phyloP scores from a whole-genome alignment of 2,888 invertebrate genomes.

The Ormyrus nitidulus region DNA sequence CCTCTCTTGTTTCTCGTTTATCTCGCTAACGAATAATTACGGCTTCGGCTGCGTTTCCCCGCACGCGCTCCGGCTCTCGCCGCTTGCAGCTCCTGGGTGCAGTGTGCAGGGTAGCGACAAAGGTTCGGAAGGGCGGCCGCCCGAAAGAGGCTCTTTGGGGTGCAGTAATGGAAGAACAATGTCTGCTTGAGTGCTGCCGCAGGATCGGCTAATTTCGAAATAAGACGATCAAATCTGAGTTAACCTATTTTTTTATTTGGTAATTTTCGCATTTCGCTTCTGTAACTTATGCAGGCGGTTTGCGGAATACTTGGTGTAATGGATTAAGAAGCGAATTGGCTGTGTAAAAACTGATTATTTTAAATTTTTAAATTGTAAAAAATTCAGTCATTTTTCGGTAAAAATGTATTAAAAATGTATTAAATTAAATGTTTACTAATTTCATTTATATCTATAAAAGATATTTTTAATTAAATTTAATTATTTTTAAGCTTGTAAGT shows the following conservation, averaged over 20 bases:
- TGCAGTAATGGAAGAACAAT: slow-evolving; percentile 66
- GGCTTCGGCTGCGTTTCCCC: slow-evolving; percentile 58
- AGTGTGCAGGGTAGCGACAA: slow-evolving; percentile 19
- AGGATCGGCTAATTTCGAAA: slow-evolving; percentile 51
- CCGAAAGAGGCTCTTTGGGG: slow-evolving; percentile 56
- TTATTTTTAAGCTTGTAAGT: no score
- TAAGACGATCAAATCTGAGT: slow-evolving; percentile 40
- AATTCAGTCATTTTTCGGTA: no score
- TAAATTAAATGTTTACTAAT: no score
- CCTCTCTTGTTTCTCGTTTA: slow-evolving; percentile 50
- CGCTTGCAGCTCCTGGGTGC: slow-evolving; percentile 6
- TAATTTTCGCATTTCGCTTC: no score
- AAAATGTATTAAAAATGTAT: no score
- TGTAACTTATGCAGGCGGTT: no score
- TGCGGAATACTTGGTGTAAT: no score
- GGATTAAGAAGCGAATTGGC: no score
- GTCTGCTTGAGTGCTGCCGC: slow-evolving; percentile 58
- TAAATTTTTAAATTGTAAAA: no score
- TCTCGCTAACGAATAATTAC: slow-evolving; percentile 67
- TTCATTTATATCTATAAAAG: no score
- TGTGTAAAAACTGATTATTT: no score
- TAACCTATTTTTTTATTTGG: slow-evolving; percentile 27
- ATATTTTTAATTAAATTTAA: no score
- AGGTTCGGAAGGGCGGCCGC: slow-evolving; percentile 44
- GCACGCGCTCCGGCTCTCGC: slow-evolving; percentile 44